These are phyloP conservation scores for Melitaea athalia DNA, from an alignment of 2,888 invertebrate genomes.

Conservation along the genomic window DNA sequence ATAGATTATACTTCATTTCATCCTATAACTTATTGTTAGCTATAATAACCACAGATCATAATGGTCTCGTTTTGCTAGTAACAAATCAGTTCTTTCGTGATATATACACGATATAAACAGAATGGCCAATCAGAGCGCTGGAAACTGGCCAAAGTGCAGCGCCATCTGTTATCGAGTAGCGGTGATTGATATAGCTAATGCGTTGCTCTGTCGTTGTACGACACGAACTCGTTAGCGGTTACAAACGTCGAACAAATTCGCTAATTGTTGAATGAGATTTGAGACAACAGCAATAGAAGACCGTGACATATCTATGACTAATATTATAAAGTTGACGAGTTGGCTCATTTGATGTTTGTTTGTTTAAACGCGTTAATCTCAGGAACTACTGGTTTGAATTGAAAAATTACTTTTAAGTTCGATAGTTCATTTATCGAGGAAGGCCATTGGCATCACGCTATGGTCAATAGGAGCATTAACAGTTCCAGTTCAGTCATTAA, in stretches of 20 bases:
- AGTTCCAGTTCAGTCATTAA: too few species aligned
- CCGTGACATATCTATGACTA: too few species aligned
- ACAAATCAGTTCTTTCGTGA: slow-evolving; percentile 8
- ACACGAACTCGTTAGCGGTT: slow-evolving; percentile 30
- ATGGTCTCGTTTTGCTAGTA: background rate
- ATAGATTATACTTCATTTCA: background rate
- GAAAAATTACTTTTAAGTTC: too few species aligned
- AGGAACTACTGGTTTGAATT: too few species aligned
- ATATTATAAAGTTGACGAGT: too few species aligned
- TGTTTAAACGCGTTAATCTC: too few species aligned
- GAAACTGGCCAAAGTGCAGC: slow-evolving; percentile 44
- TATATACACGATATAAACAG: slow-evolving; percentile 14
- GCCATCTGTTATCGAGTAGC: slow-evolving; percentile 48
- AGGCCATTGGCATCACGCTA: too few species aligned
- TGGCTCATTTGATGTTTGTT: too few species aligned
- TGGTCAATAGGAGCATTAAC: too few species aligned
- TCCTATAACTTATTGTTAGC: background rate
- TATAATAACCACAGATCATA: slow-evolving; percentile 2
- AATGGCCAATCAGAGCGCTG: slow-evolving; percentile 42
- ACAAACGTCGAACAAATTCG: slow-evolving; percentile 7
- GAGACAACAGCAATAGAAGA: background rate
- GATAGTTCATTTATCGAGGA: too few species aligned
- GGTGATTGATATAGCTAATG: slow-evolving; percentile 47
- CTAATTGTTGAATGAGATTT: slow-evolving; percentile 6
- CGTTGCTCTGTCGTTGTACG: slow-evolving; percentile 33